These are phyloP conservation scores for Laticauda colubrina DNA, from an alignment of 2,113 vertebrate species.

Conservation along the genomic window DNA sequence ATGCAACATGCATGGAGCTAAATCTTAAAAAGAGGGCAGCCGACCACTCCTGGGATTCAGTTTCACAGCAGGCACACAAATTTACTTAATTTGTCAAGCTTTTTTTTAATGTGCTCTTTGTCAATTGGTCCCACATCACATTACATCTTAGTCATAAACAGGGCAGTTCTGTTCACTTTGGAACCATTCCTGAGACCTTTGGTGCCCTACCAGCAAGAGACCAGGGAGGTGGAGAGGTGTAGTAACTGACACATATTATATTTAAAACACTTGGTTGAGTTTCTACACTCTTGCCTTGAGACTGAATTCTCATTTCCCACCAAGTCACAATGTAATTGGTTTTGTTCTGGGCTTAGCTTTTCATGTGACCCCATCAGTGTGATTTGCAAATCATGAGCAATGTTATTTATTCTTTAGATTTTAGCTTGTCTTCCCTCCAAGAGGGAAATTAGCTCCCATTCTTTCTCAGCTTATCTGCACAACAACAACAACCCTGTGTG, in stretches of 20 bases:
- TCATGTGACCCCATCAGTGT: background rate
- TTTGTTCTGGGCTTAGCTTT: background rate
- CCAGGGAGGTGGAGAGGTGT: background rate
- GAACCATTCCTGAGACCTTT: background rate
- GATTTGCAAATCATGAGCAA: background rate
- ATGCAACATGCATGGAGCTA: conserved; percentile 15
- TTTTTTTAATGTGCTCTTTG: background rate
- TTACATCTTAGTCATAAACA: background rate
- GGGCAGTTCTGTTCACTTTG: background rate
- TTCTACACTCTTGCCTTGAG: background rate
- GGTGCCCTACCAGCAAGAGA: background rate
- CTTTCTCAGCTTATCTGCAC: background rate
- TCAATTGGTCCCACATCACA: background rate
- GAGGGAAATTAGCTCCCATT: background rate
- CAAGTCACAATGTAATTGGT: background rate
- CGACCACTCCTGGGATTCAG: background rate
- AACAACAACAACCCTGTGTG: background rate
- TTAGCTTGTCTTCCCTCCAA: background rate
- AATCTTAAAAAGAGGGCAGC: background rate
- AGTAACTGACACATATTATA: background rate
- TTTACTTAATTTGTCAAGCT: background rate
- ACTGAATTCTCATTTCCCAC: background rate
- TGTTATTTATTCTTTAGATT: background rate
- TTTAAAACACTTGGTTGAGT: background rate
- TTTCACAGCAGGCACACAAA: conserved; percentile 3